Evolutionary conservation across 1,140 invertebrate genomes (phyloP).

Genomic region (Charaxes varanes): DNA sequence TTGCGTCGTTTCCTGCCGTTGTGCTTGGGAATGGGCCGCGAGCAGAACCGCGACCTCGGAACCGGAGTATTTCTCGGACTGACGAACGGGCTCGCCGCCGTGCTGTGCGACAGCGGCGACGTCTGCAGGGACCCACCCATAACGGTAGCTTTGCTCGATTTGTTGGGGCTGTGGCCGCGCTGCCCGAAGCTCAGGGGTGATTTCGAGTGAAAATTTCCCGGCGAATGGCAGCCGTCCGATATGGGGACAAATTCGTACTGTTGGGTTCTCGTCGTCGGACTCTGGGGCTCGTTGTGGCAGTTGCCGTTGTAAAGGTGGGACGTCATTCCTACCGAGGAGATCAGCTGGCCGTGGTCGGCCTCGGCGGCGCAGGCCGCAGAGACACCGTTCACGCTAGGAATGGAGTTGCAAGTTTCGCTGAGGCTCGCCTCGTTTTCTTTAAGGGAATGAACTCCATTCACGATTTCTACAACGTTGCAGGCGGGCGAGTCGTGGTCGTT

Average conservation of each 20-base stretch:
- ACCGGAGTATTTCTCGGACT: slow-evolving; percentile 87
- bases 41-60: slow-evolving; percentile 70
- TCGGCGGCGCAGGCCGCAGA: slow-evolving; percentile 33
- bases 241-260: slow-evolving; percentile 91
- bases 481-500: slow-evolving; percentile 26
- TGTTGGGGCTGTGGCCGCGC: slow-evolving; percentile 49
- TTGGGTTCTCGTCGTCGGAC: slow-evolving; percentile 78
- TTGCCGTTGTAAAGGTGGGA: slow-evolving; percentile 56
- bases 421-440: slow-evolving; percentile 29
- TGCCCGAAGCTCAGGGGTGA: slow-evolving; percentile 51
- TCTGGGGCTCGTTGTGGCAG: slow-evolving; percentile 63
- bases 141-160: slow-evolving; percentile 65
- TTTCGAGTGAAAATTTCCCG: slow-evolving; percentile 67
- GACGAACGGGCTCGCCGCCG: slow-evolving; percentile 84
- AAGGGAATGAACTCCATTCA: slow-evolving; percentile 31
- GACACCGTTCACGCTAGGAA: slow-evolving; percentile 41
- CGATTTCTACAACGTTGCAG: slow-evolving; percentile 28
- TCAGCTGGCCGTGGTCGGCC: slow-evolving; percentile 27
- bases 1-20: slow-evolving; percentile 52
- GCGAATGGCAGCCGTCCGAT: slow-evolving; percentile 81
- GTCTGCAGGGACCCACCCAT: slow-evolving; percentile 58
- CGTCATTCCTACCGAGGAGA: slow-evolving; percentile 25
- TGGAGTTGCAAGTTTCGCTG: slow-evolving; percentile 32
- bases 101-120: slow-evolving; percentile 61
- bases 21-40: slow-evolving; percentile 55